Base-by-base conservation (phyloP, 35 echinoderm and acorn worm species). In the Ptychodera flava region DNA sequence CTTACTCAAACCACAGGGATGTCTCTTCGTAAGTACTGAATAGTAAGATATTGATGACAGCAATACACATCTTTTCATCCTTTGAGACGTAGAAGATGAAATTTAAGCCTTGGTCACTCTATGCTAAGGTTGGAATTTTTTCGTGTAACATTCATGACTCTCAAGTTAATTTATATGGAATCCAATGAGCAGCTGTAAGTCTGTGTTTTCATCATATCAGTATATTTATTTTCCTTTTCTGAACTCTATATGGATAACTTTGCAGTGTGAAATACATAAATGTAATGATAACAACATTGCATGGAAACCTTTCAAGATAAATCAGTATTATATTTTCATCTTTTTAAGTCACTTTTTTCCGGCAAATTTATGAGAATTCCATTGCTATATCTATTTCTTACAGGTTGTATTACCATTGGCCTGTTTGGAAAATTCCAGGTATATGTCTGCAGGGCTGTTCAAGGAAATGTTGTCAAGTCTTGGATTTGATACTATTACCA, bases 351-450 rank as follows among this genome's bases (percentile, higher is more conserved):
- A n/a, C n/a, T n/a, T n/a, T n/a, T n/a, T n/a, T n/a, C n/a, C n/a
- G n/a, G n/a, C n/a, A n/a, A n/a, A n/a, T n/a, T n/a, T n/a, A n/a
- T n/a, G n/a, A n/a, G n/a, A n/a, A n/a, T n/a, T n/a, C n/a, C n/a
- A n/a, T n/a, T 36, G 28, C 1, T 36, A 78, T 89, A 35, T 82
- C 31, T 36, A 38, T 0, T 86, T 34, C 2, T 86, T 82, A 29
- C 89, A 97, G 95, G 76, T 97, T 77, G 78, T 97, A 31, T 36
- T 97, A 12, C 95, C 95, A 32, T 86, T 93, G 35, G 87, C 95
- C 1, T 97, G 95, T 45, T 85, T 97, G 16, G 85, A 91, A 36
- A 97, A 97, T 77, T 91, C 95, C 14, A 88, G 95, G 29, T 97
- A 97, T 37, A 32, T 97, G 35, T 85, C 80, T 32, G 52, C 93